Percentiles rank a stretch among this genome's conserved stretches.
phyloP scores from a whole-genome alignment of 2,113 vertebrate genomes.

The Porphyrio hochstetteri region DNA sequence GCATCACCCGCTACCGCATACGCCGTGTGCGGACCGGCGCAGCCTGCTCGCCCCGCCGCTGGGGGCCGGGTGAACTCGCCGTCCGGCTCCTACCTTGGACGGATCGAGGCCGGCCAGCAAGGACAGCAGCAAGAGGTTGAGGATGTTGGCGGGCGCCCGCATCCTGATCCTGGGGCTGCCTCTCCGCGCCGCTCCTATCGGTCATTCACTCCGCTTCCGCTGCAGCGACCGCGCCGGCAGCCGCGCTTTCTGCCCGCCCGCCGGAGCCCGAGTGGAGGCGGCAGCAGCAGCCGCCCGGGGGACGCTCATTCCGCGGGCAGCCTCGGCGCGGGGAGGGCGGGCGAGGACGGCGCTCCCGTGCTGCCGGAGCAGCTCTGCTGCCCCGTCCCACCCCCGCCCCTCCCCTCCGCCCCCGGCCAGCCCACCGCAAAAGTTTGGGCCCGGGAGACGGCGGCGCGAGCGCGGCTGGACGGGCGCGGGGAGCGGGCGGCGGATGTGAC shows the following conservation, averaged over 20 bases:
- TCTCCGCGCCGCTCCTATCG: constrained; percentile 14
- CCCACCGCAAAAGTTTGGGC: constrained; percentile 77
- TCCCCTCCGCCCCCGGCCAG: neutral
- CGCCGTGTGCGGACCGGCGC: neutral
- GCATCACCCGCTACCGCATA: constrained; percentile 21
- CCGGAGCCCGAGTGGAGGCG: constrained; percentile 56
- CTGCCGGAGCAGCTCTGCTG: constrained; percentile 50
- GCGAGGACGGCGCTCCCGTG: constrained; percentile 58
- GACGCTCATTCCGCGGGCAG: constrained; percentile 79
- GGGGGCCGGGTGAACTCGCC: constrained; percentile 15
- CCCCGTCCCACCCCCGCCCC: neutral
- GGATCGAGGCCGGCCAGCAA: constrained; percentile 86
- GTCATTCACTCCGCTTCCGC: constrained; percentile 59
- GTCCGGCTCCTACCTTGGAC: constrained; percentile 84
- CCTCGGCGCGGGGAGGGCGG: constrained; percentile 26
- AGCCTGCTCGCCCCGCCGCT: neutral
- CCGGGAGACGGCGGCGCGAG: constrained; percentile 4
- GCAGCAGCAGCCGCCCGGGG: constrained; percentile 63
- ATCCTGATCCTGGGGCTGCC: constrained; percentile 79
- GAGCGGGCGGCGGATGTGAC: constrained; percentile 83
- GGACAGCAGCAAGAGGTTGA: constrained; percentile 84
- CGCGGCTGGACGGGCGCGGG: constrained; percentile 43
- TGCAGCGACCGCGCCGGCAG: constrained; percentile 64
- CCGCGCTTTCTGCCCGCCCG: constrained; percentile 70
- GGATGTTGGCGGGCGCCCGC: constrained; percentile 81